Evolutionary conservation across 2,113 vertebrate species (phyloP).

Genomic region (Eulemur rufifrons): DNA sequence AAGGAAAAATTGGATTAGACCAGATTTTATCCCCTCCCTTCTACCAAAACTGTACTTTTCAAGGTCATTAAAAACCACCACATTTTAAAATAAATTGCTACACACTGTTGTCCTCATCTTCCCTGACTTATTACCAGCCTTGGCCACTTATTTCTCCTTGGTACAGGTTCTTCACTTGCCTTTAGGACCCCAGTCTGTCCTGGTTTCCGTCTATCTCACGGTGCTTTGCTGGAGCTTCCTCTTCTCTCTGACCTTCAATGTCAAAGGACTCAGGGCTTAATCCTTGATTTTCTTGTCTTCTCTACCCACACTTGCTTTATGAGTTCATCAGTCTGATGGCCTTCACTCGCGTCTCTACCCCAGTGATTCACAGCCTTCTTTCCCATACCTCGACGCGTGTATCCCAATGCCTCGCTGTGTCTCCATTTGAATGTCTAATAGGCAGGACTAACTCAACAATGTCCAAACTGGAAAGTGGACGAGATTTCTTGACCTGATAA

Average conservation of each 20-base stretch:
- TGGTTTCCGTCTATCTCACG: background rate
- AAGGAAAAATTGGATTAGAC: background rate
- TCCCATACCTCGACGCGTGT: background rate
- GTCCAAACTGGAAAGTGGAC: background rate
- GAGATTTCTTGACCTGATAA: background rate
- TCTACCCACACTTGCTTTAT: background rate
- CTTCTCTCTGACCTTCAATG: background rate
- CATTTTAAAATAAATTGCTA: background rate
- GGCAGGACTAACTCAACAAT: background rate
- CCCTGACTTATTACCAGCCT: background rate
- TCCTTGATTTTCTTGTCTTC: no score
- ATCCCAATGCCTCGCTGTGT: background rate
- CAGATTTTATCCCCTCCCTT: background rate
- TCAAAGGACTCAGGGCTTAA: background rate
- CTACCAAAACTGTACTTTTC: background rate
- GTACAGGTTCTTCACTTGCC: background rate
- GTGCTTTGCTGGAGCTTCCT: background rate
- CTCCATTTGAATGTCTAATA: background rate
- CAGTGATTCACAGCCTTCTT: background rate
- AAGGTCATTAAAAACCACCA: background rate
- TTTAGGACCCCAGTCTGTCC: background rate
- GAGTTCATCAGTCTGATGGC: accelerated
- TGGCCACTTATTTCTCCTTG: background rate
- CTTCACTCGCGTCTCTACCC: background rate
- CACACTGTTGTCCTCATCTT: background rate